Evolutionary conservation across 2,797 vertebrate genomes (phyloP).

Genomic region (Sebastes alutus): DNA sequence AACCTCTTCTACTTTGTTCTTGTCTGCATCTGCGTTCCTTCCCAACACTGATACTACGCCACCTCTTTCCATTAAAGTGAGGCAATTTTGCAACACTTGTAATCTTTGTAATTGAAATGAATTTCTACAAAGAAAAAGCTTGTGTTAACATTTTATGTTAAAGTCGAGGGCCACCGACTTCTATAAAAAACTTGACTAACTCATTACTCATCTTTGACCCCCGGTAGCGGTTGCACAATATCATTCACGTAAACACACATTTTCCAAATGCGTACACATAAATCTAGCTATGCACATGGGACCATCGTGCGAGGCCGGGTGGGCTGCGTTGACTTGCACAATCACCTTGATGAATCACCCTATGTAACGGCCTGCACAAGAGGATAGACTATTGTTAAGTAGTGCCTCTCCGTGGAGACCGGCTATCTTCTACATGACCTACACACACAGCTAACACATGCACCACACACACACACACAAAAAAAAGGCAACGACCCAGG

Average conservation of each 20-base stretch:
- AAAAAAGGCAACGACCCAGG: slow-evolving; percentile 21
- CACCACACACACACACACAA: slow-evolving; percentile 21
- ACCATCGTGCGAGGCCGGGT: slow-evolving; percentile 53
- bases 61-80: neutral
- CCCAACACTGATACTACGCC: neutral
- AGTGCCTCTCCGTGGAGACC: slow-evolving; percentile 40
- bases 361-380: slow-evolving; percentile 37
- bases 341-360: slow-evolving; percentile 79
- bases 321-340: slow-evolving; percentile 63
- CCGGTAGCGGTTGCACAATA: slow-evolving; percentile 9
- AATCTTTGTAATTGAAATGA: neutral
- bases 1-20: neutral
- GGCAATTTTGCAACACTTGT: neutral
- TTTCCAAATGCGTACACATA: slow-evolving; percentile 54
- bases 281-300: slow-evolving; percentile 57
- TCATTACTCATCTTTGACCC: slow-evolving; percentile 50
- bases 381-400: slow-evolving; percentile 63
- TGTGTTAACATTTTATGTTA: neutral
- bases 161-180: slow-evolving; percentile 1
- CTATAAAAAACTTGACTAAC: slow-evolving; percentile 11
- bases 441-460: slow-evolving; percentile 45
- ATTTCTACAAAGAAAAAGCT: neutral
- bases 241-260: slow-evolving; percentile 38
- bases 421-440: slow-evolving; percentile 56
- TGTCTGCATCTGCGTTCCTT: neutral